These are phyloP conservation scores for Galeruca laticollis DNA, from an alignment of 2,888 invertebrate genomes.

Conservation along the genomic window DNA sequence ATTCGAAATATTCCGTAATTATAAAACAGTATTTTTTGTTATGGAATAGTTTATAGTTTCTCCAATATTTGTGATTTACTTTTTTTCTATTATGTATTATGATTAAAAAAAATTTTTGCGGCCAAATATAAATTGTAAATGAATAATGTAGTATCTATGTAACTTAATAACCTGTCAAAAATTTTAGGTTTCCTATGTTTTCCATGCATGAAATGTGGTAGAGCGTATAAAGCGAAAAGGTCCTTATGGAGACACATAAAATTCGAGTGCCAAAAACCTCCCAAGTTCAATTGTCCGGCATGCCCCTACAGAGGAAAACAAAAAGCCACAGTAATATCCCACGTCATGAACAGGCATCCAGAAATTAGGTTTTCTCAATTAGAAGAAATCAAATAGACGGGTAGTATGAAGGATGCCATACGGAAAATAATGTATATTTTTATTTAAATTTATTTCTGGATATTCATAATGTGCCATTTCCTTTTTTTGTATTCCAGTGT, in stretches of 20 bases:
- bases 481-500: too few relatives aligned
- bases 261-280: constrained; percentile 58
- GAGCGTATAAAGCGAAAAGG: constrained; percentile 48
- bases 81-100: too few relatives aligned
- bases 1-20: too few relatives aligned
- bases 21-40: too few relatives aligned
- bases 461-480: too few relatives aligned
- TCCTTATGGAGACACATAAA: constrained; percentile 52
- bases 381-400: constrained; percentile 3
- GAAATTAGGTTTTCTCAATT: constrained; percentile 17
- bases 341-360: constrained; percentile 66
- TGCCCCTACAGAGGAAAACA: constrained; percentile 83
- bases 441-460: too few relatives aligned
- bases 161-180: background rate
- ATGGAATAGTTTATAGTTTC: too few relatives aligned
- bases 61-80: too few relatives aligned
- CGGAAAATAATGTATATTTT: too few relatives aligned
- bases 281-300: constrained; percentile 54
- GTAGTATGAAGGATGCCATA: background rate
- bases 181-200: constrained; percentile 20
- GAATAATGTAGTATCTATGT: background rate
- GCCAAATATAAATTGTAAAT: background rate
- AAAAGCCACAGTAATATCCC: constrained; percentile 82
- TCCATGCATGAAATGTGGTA: constrained; percentile 44
- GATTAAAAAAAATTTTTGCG: too few relatives aligned